These are phyloP conservation scores for Ptychobarbus kaznakovi DNA, from an alignment of 2,797 vertebrate species.

Conservation along the genomic window DNA sequence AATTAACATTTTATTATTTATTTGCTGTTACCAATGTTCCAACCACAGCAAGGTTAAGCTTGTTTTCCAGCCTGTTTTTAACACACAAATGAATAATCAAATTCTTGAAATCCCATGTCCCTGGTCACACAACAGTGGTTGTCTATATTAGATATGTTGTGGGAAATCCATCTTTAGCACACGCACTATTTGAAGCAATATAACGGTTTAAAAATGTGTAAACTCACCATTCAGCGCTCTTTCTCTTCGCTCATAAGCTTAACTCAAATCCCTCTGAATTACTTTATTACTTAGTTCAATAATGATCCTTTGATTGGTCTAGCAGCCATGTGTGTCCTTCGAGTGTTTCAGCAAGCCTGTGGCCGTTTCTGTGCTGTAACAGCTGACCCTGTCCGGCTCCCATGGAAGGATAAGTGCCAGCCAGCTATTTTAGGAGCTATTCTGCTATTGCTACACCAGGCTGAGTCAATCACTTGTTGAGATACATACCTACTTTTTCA, in stretches of 20 bases:
- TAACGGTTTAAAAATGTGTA: neutral
- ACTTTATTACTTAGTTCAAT: slow-evolving; percentile 3
- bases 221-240: slow-evolving; percentile 47
- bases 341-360: slow-evolving; percentile 62
- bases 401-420: slow-evolving; percentile 73
- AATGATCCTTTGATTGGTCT: slow-evolving; percentile 8
- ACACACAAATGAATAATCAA: slow-evolving; percentile 23
- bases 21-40: neutral
- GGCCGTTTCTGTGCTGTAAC: slow-evolving; percentile 69
- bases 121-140: neutral
- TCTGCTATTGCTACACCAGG: slow-evolving; percentile 71
- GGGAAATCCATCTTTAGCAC: slow-evolving; percentile 19
- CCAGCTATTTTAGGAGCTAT: slow-evolving; percentile 79
- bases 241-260: slow-evolving; percentile 11
- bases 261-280: slow-evolving; percentile 13
- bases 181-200: neutral
- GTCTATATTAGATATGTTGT: neutral
- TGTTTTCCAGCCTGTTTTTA: slow-evolving; percentile 9
- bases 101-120: slow-evolving; percentile 26
- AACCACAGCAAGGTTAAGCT: neutral
- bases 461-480: slow-evolving; percentile 77
- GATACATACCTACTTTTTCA: slow-evolving; percentile 47
- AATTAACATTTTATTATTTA: slow-evolving; percentile 23
- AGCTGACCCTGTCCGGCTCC: slow-evolving; percentile 81
- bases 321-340: slow-evolving; percentile 49